Evolutionary conservation across 2,113 vertebrate genomes (phyloP).

Genomic region (Lepus americanus): DNA sequence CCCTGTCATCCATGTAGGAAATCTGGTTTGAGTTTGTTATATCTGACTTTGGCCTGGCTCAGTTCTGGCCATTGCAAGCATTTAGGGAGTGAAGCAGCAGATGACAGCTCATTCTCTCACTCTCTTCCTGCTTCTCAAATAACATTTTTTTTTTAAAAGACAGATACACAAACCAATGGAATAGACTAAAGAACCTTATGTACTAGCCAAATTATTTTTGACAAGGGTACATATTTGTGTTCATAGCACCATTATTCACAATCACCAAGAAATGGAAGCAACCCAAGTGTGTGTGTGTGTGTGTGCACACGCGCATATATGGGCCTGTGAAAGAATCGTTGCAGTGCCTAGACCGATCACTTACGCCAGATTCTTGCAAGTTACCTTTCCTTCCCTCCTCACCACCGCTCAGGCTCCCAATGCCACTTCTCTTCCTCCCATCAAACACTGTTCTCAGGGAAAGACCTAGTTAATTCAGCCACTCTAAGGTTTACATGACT

Average conservation of each 20-base stretch:
- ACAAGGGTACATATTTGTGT: neutral
- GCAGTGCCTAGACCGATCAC: neutral
- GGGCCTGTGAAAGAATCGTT: neutral
- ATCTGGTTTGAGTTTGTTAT: too few relatives aligned
- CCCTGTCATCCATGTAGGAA: too few relatives aligned
- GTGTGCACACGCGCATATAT: too few relatives aligned
- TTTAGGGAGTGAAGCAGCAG: too few relatives aligned
- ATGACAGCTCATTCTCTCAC: too few relatives aligned
- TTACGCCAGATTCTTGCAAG: neutral
- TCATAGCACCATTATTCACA: neutral
- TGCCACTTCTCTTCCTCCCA: neutral
- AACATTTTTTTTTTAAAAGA: too few relatives aligned
- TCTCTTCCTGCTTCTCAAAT: too few relatives aligned
- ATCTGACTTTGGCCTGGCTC: too few relatives aligned
- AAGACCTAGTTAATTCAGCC: slow-evolving; percentile 11
- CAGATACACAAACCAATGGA: neutral
- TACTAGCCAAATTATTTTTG: neutral
- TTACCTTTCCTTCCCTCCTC: neutral
- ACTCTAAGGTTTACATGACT: neutral
- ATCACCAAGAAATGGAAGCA: neutral
- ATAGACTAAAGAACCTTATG: neutral
- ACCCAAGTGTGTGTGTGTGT: neutral
- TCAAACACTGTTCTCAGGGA: neutral
- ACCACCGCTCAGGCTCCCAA: neutral
- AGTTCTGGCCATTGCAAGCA: too few relatives aligned